Evolutionary conservation across 2,113 vertebrate species (phyloP), one percentile per base, ranked within the genome.

Genomic region (Emydura subglobosa): DNA sequence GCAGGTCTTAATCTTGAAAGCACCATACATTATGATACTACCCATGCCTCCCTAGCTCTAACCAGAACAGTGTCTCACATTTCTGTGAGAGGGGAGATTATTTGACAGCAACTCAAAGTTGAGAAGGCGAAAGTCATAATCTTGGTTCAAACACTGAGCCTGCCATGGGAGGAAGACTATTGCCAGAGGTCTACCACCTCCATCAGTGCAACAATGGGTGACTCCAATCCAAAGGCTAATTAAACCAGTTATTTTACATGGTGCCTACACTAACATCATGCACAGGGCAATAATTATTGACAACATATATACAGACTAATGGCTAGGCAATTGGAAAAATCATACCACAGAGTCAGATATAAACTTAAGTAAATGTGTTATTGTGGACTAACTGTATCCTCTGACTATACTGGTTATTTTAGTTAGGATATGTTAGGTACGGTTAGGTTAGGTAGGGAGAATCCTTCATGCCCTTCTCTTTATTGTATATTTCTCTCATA

Each of bases 91-190:
- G 78, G 87, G 59, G 31, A 82, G 49, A 95, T 59, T 57, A 34
- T 92, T 59, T 82, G 29, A 83, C 47, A 83, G 51, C 92, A 82
- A 93, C 82, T 96, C 95, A 95, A 80, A 94, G 83, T 78, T 3
- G 55, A 3, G 25, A 12, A 89, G 50, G 82, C 86, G 88, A 93
- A 54, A 82, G 12, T 91, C 3, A 1, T 39, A 78, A 34, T 78
- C 25, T 10, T 90, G 49, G 21, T 94, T 96, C 44, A 79, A 90
- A 91, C 90, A 68, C 51, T 92, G 88, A 87, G 22, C 54, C 65
- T 89, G 34, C 7, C 90, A 85, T 84, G 82, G 88, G 88, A 94
- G 86, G 13, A 87, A 1, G 8, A 89, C 31, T 94, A 84, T 83
- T 87, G 16, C 49, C 49, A 3, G 44, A 44, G 76, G 59, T 90